These are phyloP conservation scores for Nothobranchius kuhntae DNA, from an alignment of 2,113 vertebrate genomes.

Conservation along the genomic window DNA sequence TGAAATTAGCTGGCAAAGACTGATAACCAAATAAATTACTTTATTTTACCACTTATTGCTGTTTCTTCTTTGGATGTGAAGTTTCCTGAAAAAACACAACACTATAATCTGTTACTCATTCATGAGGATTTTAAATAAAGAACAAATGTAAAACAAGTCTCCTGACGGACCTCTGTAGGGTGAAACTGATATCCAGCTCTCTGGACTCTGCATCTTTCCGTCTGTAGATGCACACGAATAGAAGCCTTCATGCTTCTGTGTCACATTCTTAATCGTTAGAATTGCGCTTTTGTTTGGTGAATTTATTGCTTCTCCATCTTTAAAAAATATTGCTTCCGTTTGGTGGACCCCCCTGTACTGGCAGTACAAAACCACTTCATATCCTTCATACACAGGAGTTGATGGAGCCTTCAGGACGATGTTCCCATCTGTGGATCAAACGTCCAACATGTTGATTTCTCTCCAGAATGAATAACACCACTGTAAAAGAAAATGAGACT, in stretches of 20 bases:
- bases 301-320: constrained; percentile 41
- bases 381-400: constrained; percentile 48
- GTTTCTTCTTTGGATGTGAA: constrained; percentile 9
- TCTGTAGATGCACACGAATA: constrained; percentile 62
- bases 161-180: constrained; percentile 24
- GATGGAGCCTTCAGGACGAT: constrained; percentile 58
- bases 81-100: constrained; percentile 32
- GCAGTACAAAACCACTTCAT: constrained; percentile 51
- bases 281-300: background rate
- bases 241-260: constrained; percentile 56
- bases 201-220: constrained; percentile 52
- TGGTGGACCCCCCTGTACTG: constrained; percentile 21
- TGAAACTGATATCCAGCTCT: constrained; percentile 70
- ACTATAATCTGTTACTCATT: background rate
- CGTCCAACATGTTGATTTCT: background rate
- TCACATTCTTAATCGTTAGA: constrained; percentile 57
- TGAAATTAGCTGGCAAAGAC: no score
- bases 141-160: background rate
- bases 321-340: constrained; percentile 51
- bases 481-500: constrained; percentile 32
- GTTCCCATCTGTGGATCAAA: constrained; percentile 46
- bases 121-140: background rate
- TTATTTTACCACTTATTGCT: constrained; percentile 22
- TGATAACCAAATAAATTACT: background rate
- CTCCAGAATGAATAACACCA: background rate